Evolutionary conservation across 92 coral and sea anemone species (phyloP).

Genomic region (Heliopora coerulea): DNA sequence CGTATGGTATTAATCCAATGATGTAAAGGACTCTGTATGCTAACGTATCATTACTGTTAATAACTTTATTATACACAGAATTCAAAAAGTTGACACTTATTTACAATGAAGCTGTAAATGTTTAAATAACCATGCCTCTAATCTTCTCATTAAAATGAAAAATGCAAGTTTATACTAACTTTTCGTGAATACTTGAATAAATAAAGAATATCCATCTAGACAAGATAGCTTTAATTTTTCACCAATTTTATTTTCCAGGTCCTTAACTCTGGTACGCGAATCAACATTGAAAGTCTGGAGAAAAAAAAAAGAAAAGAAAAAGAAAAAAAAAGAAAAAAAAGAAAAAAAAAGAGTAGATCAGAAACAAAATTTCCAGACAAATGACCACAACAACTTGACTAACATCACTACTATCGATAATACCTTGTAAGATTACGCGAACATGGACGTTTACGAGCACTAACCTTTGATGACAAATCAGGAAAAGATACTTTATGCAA

Average conservation of each 20-base stretch:
- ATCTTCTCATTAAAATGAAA: no score
- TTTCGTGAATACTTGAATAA: slow-evolving; percentile 40
- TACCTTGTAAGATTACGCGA: no score
- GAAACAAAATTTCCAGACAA: not conserved
- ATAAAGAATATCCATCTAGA: slow-evolving; percentile 28
- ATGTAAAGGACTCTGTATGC: no score
- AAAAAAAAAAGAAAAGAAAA: not conserved
- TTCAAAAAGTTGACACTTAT: no score
- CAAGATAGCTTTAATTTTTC: slow-evolving; percentile 12
- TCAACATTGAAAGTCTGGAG: slow-evolving; percentile 15
- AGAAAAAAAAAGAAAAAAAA: not conserved
- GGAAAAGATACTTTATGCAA: slow-evolving; percentile 40
- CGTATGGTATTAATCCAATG: no score
- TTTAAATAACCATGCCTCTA: no score
- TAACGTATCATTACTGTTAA: no score
- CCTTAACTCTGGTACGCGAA: slow-evolving; percentile 30
- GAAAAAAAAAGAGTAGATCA: not conserved
- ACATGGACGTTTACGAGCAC: slow-evolving; percentile 10
- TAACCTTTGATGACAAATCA: slow-evolving; percentile 35
- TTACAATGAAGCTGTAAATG: no score
- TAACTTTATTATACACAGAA: no score
- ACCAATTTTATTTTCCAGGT: slow-evolving; percentile 13
- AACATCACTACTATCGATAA: no score
- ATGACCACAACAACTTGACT: no score
- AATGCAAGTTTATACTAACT: no score